Base-by-base conservation (phyloP, 2,888 invertebrate species). In the Agriopis leucophaearia region DNA sequence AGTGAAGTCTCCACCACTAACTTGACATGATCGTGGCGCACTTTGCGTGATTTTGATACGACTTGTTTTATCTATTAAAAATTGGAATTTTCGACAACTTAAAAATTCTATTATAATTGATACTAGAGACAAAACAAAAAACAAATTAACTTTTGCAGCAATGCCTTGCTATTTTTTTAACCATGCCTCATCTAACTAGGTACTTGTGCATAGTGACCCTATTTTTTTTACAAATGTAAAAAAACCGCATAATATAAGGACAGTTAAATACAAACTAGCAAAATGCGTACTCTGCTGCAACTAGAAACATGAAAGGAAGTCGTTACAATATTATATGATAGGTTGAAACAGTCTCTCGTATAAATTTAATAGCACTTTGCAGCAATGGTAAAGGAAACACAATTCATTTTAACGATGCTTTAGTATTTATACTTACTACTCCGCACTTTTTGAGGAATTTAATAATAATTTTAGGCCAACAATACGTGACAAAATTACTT, bases 351-450 rank as follows among this genome's bases (percentile, higher is more conserved):
- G 79, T 74, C 82, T 73, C 82, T 81, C 84, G 75, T 86, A 84
- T 86, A 88, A 86, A 86, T 86, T 88, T 88, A 86, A 89, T 87
- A 83, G 85, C 83, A 79, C 82, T 66, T 60, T 50, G 59, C 50
- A 82, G 81, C 81, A 79, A 82, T 84, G 81, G 81, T 80, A 81
- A 83, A 83, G 85, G 84, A 87, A 86, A 86, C 81, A 86, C 83
- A 85, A 88, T 86, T 86, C 85, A 86, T 87, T 87, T 89, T 89
- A 88, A 89, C 84, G 83, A 79, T 65, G 78, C 79, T 78, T 84
- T 85, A 83, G 81, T 83, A 83, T 80, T 82, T 79, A 70, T 72
- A 68, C 66, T 66, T 57, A 35, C 35, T 35, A 35, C 18, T 54
- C 10, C 36, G 15, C 16, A 54, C 38, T 16, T 54, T 18, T 12